phyloP scores from a whole-genome alignment of 2,797 vertebrate species.

The Poeciliopsis paucimaculata region DNA sequence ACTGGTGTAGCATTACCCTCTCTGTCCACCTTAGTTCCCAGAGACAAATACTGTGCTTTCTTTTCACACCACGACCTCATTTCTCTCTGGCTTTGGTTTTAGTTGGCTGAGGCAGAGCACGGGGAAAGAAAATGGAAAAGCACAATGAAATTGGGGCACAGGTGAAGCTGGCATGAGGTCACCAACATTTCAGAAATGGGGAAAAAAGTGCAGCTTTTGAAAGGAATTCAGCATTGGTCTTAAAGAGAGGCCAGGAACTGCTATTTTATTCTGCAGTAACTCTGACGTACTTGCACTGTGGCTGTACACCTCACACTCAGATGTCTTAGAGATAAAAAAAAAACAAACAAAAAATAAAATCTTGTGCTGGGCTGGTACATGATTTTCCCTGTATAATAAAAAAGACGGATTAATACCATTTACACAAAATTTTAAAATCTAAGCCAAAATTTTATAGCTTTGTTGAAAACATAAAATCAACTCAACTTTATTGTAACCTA shows the following conservation, averaged over 20 bases:
- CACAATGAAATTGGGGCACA: constrained; percentile 60
- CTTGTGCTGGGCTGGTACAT: constrained; percentile 1
- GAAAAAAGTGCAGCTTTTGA: constrained; percentile 27
- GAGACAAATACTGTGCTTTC: constrained; percentile 47
- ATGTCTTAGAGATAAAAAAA: constrained; percentile 17
- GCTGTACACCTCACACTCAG: constrained; percentile 43
- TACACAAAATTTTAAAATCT: neutral
- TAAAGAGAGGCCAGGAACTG: constrained; percentile 39
- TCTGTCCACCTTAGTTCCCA: constrained; percentile 32
- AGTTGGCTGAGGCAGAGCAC: constrained; percentile 37
- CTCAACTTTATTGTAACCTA: neutral
- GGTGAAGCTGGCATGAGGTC: constrained; percentile 58
- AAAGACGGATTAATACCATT: neutral
- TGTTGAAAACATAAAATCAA: neutral
- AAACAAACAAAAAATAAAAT: neutral
- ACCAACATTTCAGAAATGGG: constrained; percentile 40
- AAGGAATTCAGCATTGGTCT: constrained; percentile 49
- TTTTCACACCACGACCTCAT: constrained; percentile 36
- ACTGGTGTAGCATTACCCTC: constrained; percentile 28
- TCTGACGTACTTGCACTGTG: constrained; percentile 39
- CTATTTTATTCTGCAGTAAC: constrained; percentile 12
- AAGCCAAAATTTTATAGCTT: neutral
- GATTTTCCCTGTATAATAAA: neutral
- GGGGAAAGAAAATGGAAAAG: constrained; percentile 38
- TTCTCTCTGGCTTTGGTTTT: constrained; percentile 41